These are phyloP conservation scores for Drosophila varians DNA, from an alignment of 1,140 invertebrate genomes.

Conservation along the genomic window DNA sequence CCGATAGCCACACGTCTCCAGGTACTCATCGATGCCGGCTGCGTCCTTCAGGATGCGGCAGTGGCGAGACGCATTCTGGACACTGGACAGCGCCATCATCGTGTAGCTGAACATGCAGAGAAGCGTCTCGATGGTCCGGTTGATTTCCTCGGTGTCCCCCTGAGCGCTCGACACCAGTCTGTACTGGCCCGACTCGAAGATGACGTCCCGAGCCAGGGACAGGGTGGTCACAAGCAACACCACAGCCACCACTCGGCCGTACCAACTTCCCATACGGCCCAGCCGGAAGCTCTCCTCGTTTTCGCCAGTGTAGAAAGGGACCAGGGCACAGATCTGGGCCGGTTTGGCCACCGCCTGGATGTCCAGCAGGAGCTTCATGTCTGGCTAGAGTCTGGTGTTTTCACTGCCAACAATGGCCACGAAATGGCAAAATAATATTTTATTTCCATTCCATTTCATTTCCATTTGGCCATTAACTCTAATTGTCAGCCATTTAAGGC, in stretches of 20 bases:
- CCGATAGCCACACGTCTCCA: conserved; percentile 41
- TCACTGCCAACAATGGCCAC: neutral
- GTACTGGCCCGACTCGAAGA: conserved; percentile 49
- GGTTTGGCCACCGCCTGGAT: conserved; percentile 27
- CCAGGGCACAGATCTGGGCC: conserved; percentile 38
- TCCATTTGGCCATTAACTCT: neutral
- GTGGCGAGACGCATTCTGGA: conserved; percentile 44
- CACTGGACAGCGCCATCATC: conserved; percentile 49
- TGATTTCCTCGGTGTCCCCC: conserved; percentile 69
- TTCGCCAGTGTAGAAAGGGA: conserved; percentile 49
- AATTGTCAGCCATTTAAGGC: neutral
- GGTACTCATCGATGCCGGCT: conserved; percentile 50
- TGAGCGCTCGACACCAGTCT: conserved; percentile 48
- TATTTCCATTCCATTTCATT: neutral
- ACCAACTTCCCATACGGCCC: conserved; percentile 24
- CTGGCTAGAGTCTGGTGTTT: neutral
- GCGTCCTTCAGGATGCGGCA: conserved; percentile 57
- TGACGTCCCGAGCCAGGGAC: conserved; percentile 45
- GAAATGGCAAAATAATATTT: neutral
- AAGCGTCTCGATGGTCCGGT: conserved; percentile 66
- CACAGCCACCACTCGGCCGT: conserved; percentile 37
- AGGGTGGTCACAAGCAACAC: conserved; percentile 27
- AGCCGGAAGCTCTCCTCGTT: conserved; percentile 36
- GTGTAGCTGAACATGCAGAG: conserved; percentile 69
- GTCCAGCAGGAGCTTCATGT: conserved; percentile 56